phyloP scores from a whole-genome alignment of 2,113 vertebrate genomes.

The Hydrochoerus hydrochaeris region DNA sequence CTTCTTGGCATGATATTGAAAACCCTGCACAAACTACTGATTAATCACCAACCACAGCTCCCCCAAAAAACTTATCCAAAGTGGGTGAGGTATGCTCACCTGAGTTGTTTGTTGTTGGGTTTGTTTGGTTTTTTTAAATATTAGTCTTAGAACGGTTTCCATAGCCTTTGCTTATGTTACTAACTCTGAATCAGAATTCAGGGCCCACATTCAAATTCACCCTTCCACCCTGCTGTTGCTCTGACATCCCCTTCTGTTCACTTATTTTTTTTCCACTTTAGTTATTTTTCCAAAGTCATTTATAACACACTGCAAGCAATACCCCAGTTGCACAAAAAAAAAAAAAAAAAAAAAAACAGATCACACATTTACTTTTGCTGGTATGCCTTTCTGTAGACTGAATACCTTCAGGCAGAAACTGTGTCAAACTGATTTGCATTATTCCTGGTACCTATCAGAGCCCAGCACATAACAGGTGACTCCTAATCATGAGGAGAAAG shows the following conservation, averaged over 20 bases:
- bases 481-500: not conserved
- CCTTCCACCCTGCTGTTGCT: not conserved
- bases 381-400: not conserved
- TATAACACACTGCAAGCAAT: not conserved
- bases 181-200: not conserved
- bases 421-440: not conserved
- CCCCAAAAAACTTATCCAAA: not conserved
- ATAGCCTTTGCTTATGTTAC: not conserved
- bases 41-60: not conserved
- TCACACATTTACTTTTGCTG: not conserved
- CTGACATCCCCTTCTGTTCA: not conserved
- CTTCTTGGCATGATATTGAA: not conserved
- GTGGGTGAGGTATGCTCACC: not conserved
- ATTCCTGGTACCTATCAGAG: not conserved
- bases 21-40: not conserved
- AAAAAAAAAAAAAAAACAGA: not conserved
- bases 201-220: not conserved
- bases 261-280: not conserved
- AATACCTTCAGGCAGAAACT: not conserved
- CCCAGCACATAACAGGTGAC: not conserved
- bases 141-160: not conserved
- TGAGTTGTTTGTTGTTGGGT: not conserved
- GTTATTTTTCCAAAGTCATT: not conserved
- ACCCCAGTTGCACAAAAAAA: not conserved
- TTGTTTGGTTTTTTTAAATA: not conserved